Conservation (phyloP, 2,113 vertebrate species). For the Abramis brama region DNA sequence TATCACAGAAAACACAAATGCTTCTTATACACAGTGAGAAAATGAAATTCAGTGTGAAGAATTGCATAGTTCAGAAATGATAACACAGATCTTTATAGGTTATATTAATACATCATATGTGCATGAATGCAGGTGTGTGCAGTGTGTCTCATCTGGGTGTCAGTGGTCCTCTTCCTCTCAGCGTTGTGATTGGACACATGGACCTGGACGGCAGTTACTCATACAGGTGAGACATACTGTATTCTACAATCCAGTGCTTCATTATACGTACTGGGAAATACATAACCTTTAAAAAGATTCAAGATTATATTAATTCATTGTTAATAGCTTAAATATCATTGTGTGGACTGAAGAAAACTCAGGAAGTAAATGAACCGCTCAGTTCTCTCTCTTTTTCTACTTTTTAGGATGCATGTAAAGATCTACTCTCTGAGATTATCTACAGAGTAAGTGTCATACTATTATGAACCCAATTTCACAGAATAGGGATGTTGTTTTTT, state of each 20-base stretch:
- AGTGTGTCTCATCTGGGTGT: conserved; percentile 63
- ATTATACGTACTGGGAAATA: not conserved
- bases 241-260: not conserved
- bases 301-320: not conserved
- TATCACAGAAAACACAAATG: conserved; percentile 44
- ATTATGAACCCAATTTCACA: not conserved
- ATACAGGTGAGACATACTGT: conserved; percentile 33
- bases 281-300: not conserved
- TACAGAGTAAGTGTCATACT: not conserved
- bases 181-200: conserved; percentile 41
- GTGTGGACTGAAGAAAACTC: not conserved
- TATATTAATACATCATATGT: too few species aligned
- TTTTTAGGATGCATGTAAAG: conserved; percentile 43
- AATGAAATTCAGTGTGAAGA: not conserved
- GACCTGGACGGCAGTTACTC: not conserved
- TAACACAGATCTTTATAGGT: too few species aligned
- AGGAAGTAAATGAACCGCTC: not conserved
- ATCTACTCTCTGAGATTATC: not conserved
- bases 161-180: conserved; percentile 46
- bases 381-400: not conserved
- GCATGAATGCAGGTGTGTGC: conserved; percentile 55
- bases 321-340: not conserved
- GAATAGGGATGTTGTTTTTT: not conserved
- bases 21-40: conserved; percentile 54
- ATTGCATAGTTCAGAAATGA: not conserved